Conservation (phyloP, 2,113 vertebrate genomes). For the Syrmaticus mikado region DNA sequence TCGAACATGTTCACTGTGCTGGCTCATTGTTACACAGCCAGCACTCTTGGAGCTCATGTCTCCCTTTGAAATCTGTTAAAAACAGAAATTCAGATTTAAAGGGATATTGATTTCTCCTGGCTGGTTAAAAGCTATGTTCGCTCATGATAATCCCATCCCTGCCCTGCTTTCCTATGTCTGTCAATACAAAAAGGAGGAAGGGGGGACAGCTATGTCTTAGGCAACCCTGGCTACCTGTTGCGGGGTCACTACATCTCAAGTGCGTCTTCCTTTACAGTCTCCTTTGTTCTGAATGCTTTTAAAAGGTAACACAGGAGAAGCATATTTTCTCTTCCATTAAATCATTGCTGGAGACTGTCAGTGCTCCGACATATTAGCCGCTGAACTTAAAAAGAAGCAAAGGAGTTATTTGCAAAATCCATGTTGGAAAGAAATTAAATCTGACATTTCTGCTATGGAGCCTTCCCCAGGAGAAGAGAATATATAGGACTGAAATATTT, state of each 20-base stretch:
- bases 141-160: not conserved
- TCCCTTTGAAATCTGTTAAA: not conserved
- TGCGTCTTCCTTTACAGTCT: not conserved
- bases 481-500: not conserved
- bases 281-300: not conserved
- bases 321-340: not conserved
- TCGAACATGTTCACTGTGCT: not conserved
- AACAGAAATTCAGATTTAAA: not conserved
- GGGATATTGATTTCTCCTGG: not conserved
- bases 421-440: constrained; percentile 34
- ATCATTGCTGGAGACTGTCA: not conserved
- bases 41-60: not conserved
- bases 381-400: not conserved
- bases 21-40: not conserved
- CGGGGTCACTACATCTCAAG: fast-evolving
- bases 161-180: not conserved
- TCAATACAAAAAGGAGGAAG: not conserved
- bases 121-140: not conserved
- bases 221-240: fast-evolving
- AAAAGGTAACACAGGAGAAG: not conserved
- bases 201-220: not conserved
- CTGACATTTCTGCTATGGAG: not conserved
- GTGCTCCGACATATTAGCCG: not conserved
- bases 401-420: constrained; percentile 35
- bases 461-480: not conserved